Evolutionary conservation across 1,140 invertebrate species (phyloP).

Genomic region (Anagrus nilaparvatae): DNA sequence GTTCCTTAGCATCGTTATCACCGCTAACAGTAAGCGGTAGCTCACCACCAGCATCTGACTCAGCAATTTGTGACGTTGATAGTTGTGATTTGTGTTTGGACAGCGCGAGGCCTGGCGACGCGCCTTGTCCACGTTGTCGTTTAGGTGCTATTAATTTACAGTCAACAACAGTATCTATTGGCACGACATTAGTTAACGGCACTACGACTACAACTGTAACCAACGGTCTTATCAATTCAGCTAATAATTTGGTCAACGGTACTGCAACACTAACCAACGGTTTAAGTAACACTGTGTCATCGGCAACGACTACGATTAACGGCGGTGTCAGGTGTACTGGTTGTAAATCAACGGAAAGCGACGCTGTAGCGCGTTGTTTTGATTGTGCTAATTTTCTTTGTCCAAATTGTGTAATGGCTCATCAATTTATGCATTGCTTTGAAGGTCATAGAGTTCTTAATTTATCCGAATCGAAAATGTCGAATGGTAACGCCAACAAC

Average conservation of each 20-base stretch:
- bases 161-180: constrained; percentile 24
- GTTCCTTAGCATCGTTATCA: constrained; percentile 62
- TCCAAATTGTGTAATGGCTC: constrained; percentile 93
- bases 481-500: constrained; percentile 31
- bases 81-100: constrained; percentile 77
- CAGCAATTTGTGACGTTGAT: constrained; percentile 63
- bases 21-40: constrained; percentile 71
- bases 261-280: background rate
- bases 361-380: constrained; percentile 82
- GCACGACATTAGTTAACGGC: background rate
- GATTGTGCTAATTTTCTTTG: constrained; percentile 94
- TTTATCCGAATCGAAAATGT: constrained; percentile 55
- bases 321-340: constrained; percentile 65
- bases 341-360: constrained; percentile 76
- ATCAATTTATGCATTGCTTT: constrained; percentile 98
- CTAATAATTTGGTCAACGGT: background rate
- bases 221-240: background rate
- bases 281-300: too few species aligned
- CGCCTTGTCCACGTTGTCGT: constrained; percentile 72
- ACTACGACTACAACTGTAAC: background rate
- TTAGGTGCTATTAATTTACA: constrained; percentile 47
- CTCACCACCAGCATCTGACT: constrained; percentile 69
- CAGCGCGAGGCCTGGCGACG: constrained; percentile 61
- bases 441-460: constrained; percentile 86
- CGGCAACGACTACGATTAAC: background rate